Evolutionary conservation across 2,797 vertebrate species (phyloP), one percentile per base, ranked within the genome.

Genomic region (Chiroxiphia lanceolata): DNA sequence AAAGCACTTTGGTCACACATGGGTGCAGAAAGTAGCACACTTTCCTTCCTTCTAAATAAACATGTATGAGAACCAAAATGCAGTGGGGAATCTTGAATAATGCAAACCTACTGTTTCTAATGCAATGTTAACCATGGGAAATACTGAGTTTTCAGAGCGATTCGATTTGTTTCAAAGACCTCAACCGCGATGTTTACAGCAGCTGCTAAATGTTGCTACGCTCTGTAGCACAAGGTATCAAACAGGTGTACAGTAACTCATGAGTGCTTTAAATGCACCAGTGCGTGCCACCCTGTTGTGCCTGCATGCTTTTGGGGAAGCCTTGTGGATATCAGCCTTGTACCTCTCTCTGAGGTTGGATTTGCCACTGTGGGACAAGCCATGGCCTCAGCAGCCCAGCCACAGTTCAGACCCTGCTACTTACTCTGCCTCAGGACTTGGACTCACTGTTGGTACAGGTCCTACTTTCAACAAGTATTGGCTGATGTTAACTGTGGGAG

Each of bases 1-100:
- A 95, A 95, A 90, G 75, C 91, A 83, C 84, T 96, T 96, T 67
- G 87, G 87, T 94, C 94, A 90, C 70, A 83, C 93, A 85, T 50
- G 91, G 80, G 42, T 72, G 56, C 87, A 80, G 93, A 84, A 89
- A 78, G 74, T 9, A 88, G 59, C 68, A 84, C 67, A 20, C 85
- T 81, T 88, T 44, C 65, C 83, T 78, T 85, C 89, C 71, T 65
- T 79, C 92, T 59, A 87, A 95, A 83, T 64, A 94, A 93, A 90
- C 0, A 0, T 44, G 16, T 36, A 11, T 11, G 19, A 72, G 74
- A 83, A 87, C n/a, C 48, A 45, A 93, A 93, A 95, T 85, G 68
- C 94, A 93, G 64, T 1, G 31, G 56, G 83, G 75, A 90, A 68
- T 87, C 56, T 71, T 90, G 83, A 92, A 92, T 95, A 93, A 93